phyloP scores from a whole-genome alignment of 1,140 invertebrate species.

The Drosophila sp. region DNA sequence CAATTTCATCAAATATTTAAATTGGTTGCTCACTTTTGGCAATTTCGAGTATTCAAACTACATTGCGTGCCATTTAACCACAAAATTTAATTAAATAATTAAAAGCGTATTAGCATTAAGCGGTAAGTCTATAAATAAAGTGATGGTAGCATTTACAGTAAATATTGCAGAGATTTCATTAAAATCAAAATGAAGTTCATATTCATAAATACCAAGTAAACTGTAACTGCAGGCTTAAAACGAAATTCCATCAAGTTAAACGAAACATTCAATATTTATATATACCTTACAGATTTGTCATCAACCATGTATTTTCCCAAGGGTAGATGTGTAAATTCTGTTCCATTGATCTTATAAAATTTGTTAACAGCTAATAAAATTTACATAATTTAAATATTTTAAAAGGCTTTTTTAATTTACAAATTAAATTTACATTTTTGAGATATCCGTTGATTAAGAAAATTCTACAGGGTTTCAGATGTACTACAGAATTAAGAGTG shows the following conservation, averaged over 20 bases:
- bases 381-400: no score
- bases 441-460: background rate
- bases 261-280: no score
- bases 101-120: conserved; percentile 56
- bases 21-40: conserved; percentile 49
- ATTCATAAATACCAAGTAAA: background rate
- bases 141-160: conserved; percentile 7
- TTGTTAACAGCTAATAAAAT: no score
- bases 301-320: no score
- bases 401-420: no score
- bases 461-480: background rate
- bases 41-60: conserved; percentile 29
- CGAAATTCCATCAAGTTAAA: no score
- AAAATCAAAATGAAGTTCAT: background rate
- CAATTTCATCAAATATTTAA: conserved; percentile 58
- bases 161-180: background rate
- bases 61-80: conserved; percentile 54
- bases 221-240: no score
- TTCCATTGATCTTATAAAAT: no score
- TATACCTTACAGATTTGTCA: no score
- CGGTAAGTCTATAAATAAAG: conserved; percentile 1
- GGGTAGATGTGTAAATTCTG: no score
- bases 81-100: conserved; percentile 62
- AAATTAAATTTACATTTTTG: no score
- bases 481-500: background rate